Conservation (phyloP, 2,888 invertebrate genomes). For the Sarcophaga caerulescens region DNA sequence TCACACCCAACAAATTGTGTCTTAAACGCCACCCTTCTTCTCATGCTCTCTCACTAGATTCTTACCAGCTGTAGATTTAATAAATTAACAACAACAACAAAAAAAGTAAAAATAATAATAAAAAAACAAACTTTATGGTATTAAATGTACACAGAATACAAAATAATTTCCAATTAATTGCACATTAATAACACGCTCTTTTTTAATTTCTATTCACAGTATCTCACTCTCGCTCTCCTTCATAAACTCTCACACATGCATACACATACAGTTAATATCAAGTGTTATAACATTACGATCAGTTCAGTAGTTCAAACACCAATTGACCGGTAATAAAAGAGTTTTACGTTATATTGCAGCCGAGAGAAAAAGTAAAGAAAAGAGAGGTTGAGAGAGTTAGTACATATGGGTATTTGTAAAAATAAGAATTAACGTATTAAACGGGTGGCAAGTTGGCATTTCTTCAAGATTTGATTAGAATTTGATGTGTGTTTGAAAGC, state of each 20-base stretch:
- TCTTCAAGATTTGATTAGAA: background rate
- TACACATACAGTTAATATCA: constrained; percentile 32
- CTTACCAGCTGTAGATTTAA: background rate
- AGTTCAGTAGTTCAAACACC: background rate
- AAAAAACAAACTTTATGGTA: constrained; percentile 37
- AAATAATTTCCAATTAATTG: constrained; percentile 56
- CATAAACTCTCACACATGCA: background rate
- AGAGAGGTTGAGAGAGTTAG: background rate
- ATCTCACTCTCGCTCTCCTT: too few relatives aligned
- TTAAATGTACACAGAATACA: constrained; percentile 32
- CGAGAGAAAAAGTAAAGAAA: too few relatives aligned
- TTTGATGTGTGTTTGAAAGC: constrained; percentile 24
- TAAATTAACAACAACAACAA: constrained; percentile 19
- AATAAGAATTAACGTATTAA: background rate
- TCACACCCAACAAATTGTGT: constrained; percentile 36
- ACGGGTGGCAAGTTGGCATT: constrained; percentile 21
- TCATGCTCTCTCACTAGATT: constrained; percentile 15
- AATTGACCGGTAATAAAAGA: too few relatives aligned
- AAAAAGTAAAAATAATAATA: background rate
- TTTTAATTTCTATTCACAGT: too few relatives aligned
- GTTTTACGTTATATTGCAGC: too few relatives aligned
- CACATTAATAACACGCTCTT: constrained; percentile 38
- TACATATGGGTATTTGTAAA: too few relatives aligned
- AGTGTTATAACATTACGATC: constrained; percentile 6
- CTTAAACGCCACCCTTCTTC: background rate